Base-by-base conservation (phyloP, 2,888 invertebrate species). In the Drosophila anceps region DNA sequence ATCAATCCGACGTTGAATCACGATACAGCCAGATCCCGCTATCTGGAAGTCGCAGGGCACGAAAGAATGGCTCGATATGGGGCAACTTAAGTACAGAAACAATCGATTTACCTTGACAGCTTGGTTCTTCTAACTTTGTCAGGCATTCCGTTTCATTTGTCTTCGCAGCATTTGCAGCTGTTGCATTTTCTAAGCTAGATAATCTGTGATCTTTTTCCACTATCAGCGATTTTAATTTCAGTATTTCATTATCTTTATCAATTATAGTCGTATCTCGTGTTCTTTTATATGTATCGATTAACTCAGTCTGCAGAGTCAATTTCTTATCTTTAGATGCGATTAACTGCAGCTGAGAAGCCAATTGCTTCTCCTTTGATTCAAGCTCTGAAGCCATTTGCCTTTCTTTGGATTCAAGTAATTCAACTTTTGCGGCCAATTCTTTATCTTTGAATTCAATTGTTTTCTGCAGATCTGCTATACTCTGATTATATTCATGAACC, bases 11-110 rank as follows among this genome's bases (percentile, higher is more conserved):
- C 41, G 18, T 20, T 43, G 41, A 43, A 43, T 43, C 18, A 43
- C 41, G 10, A 74, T 58, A 44, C 58, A 58, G 88, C 95, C 95
- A 0, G 95, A 95, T 0, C 94, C 95, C 0, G 93, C 93, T 7
- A 51, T 94, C 35, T 93, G 57, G 0, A 94, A 94, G 43, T 93
- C 94, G 35, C 81, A 81, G 1, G 41, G 29, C 0, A 94, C 95
- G 90, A 95, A 95, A 94, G 90, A 95, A 95, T 0, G 95, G 93
- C 4, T 39, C 18, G 12, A 12, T n/a, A 12, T 31, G 7, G 12
- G 29, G 29, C 4, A 50, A 31, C 31, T 50, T 31, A 2, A 50
- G 4, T 9, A 4, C 1, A 15, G 8, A 27, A 10, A 2, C 5
- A 43, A 43, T 46, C 15, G 15, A 27, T 27, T 46, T 15, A n/a